Evolutionary conservation across 2,797 vertebrate genomes (phyloP), one percentile per base, ranked within the genome.

Genomic region (Thalassophryne amazonica): DNA sequence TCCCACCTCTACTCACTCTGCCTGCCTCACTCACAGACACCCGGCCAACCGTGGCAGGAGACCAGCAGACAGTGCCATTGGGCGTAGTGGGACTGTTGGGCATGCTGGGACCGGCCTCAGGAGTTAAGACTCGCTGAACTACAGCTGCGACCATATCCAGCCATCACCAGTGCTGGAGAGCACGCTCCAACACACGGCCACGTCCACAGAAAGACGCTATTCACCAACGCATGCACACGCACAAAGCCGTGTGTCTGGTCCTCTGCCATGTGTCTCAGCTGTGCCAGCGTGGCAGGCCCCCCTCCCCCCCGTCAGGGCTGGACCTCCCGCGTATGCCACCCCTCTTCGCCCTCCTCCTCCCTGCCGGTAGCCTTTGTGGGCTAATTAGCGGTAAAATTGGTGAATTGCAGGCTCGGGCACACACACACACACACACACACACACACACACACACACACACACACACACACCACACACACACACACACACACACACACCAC

Each of bases 341-440:
- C 66, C 76, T 52, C 42, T 38, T 56, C 76, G 46, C 71, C 62
- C 49, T 39, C 40, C 78, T 74, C 78, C 82, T 78, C 86, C 80
- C 76, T 76, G 80, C 82, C 79, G 79, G 57, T 85, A 64, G 84
- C 84, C 88, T 91, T 91, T 91, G 88, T 91, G 81, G 85, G 86
- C 86, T 91, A 91, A 91, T 91, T 91, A 91, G 87, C 84, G 76
- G 86, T 88, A 86, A 90, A 91, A 90, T 91, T 90, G 89, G 89
- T 89, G 89, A 91, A 91, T 90, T 90, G 87, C 86, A 86, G 88
- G 86, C 87, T 88, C 76, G 40, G 80, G 79, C 88, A 91, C 87
- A 89, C 80, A 75, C 76, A 60, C 53, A 51, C 64, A 46, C 34
- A 17, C 50, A 37, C 32, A 22, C 42, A 42, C 25, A 36, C 30